Base-by-base conservation (phyloP, 64 coral and sea anemone genomes). In the Acropora yongei region DNA sequence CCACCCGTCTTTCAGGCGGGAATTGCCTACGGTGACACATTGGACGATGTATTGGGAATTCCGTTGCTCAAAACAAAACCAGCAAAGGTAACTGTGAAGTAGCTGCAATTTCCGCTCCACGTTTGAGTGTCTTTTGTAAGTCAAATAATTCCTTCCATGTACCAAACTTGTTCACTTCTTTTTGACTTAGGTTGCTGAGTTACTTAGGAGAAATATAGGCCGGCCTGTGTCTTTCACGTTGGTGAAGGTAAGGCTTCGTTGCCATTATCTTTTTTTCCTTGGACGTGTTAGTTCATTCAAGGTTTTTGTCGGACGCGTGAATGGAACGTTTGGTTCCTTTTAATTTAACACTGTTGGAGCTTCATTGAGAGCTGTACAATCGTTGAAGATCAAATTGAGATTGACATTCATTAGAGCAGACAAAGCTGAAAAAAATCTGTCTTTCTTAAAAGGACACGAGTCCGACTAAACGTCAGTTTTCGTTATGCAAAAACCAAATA, bases 21-120 rank as follows among this genome's bases (percentile, higher is more conserved):
- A 57, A 96, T 96, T 42, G 88, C 89, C 13, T 86, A 80, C 82
- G 95, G 95, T 41, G 95, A 96, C 67, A 96, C 86, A 8, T 73
- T 96, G 49, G 91, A 93, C 40, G 95, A 96, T 10, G 42, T 96
- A 40, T 68, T 93, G 0, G 95, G 95, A n/a, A 82, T 93, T 41
- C 41, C 82, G 9, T 42, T 96, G 44, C 80, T 76, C 10, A 96
- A 96, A 49, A 13, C 41, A 76, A 96, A 58, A 88, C 84, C 65
- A 20, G 88, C 87, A 5, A 93, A 93, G 71, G 95, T 96, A 69
- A 49, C 51, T 55, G 51, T 0, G 82, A 74, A 73, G 5, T 17
- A 4, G 5, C 50, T 7, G 20, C 57, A 72, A 40, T 17, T 67
- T 84, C 68, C 2, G 17, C 42, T 69, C 18, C 71, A 18, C 49